phyloP scores from a whole-genome alignment of 2,888 invertebrate species.

The Meandrusa payeni region DNA sequence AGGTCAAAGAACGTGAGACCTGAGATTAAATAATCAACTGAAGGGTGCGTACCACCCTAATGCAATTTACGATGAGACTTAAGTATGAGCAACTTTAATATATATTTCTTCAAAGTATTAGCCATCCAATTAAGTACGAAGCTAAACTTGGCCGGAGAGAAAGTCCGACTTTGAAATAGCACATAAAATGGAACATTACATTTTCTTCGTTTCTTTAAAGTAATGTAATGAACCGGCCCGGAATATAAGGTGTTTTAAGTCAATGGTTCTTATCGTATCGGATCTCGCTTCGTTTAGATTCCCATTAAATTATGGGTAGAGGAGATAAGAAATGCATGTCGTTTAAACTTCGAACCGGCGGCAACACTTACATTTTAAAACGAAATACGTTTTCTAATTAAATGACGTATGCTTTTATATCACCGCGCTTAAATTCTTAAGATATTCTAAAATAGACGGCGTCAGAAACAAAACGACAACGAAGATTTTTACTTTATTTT shows the following conservation, averaged over 20 bases:
- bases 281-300: conserved; percentile 75
- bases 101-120: conserved; percentile 16
- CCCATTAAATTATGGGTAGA: conserved; percentile 71
- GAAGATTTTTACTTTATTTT: neutral
- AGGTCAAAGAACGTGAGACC: too few species aligned
- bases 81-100: conserved; percentile 9
- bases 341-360: conserved; percentile 56
- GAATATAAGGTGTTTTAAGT: conserved; percentile 61
- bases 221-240: conserved; percentile 61
- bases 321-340: conserved; percentile 64
- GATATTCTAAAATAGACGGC: conserved; percentile 49
- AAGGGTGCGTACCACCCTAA: too few species aligned
- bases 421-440: conserved; percentile 62
- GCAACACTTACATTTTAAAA: conserved; percentile 48
- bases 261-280: conserved; percentile 71
- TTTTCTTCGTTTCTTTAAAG: conserved; percentile 53
- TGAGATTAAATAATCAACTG: too few species aligned
- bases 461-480: neutral
- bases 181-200: conserved; percentile 53
- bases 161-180: conserved; percentile 39
- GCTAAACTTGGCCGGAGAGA: conserved; percentile 30
- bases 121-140: conserved; percentile 22
- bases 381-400: conserved; percentile 53
- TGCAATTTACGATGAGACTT: conserved; percentile 4
- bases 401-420: conserved; percentile 59